Evolutionary conservation across 1,140 invertebrate genomes (phyloP), one percentile per base, ranked within the genome.

Genomic region (Coptotermes formosanus): DNA sequence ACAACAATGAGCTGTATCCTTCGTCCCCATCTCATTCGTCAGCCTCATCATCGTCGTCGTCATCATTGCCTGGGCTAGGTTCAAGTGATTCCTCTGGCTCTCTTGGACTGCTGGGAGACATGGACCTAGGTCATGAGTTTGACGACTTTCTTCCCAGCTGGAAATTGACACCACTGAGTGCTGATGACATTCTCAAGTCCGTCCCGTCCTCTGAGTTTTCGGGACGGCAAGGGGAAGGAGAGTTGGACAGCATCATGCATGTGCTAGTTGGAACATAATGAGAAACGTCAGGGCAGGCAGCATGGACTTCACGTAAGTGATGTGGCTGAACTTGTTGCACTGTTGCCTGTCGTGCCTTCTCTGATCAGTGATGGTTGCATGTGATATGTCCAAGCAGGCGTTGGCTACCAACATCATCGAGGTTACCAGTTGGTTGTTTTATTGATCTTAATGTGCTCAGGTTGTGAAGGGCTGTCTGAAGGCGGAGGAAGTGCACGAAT

Each of bases 1-100:
- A 96, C 90, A 96, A 96, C 91, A 95, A 95, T 89, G 94, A 95
- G 89, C 90, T 95, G 83, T 93, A 94, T 64, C 92, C 93, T 81
- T 89, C 89, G 85, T 87, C 88, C 91, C 93, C 52, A 92, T 93
- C 86, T 92, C 88, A 92, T 92, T 30, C 92, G 92, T 48, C 45
- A 48, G 45, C 45, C 7, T 16, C 92, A 92, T 25, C 88, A 25
- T 69, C 85, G 55, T 85, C 64, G 64, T 16, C 92, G 92, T 25
- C 88, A 30, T 69, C 85, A n/a, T 85, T 64, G 19, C 23, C 55
- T n/a, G 85, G 82, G 85, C 45, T 59, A 44, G 32, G 83, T 82
- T 84, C 86, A 19, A 85, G 55, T 75, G 87, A 85, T 48, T 82
- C 87, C 25, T 93, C 48, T 92, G 93, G 14, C 90, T 93, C 85